Evolutionary conservation across 2,113 vertebrate genomes (phyloP).

Genomic region (Pangasianodon hypophthalmus): DNA sequence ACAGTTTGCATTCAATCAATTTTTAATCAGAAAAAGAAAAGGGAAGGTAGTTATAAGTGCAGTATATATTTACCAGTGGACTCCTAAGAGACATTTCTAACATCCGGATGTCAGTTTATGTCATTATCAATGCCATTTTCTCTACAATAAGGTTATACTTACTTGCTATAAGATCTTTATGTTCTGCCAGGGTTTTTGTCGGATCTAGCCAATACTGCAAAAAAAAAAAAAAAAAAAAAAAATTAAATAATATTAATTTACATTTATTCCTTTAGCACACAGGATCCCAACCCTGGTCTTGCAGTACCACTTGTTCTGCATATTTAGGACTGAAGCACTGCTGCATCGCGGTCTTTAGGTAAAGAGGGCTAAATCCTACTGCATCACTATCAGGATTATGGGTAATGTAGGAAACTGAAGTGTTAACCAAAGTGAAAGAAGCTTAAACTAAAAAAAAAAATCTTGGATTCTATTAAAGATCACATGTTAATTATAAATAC

Average conservation of each 20-base stretch:
- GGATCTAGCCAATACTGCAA: conserved; percentile 91
- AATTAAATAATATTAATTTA: neutral
- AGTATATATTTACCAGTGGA: neutral
- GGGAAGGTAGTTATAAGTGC: neutral
- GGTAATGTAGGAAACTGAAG: neutral
- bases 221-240: conserved; percentile 7
- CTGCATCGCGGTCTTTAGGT: neutral
- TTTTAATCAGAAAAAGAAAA: neutral
- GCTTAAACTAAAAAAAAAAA: neutral
- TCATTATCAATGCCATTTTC: neutral
- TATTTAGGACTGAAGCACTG: neutral
- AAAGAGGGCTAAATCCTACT: neutral
- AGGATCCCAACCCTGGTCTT: neutral
- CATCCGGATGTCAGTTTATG: neutral
- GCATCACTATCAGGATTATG: neutral
- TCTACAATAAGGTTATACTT: conserved; percentile 62
- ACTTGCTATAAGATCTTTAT: conserved; percentile 89
- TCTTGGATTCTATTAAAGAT: neutral
- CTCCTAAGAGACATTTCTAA: neutral
- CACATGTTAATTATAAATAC: neutral
- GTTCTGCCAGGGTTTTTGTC: conserved; percentile 84
- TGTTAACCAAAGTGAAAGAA: neutral
- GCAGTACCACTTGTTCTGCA: neutral
- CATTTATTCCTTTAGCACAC: neutral
- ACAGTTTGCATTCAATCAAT: neutral